Percentiles rank a stretch among this genome's conserved stretches.
Evolutionary conservation across 2,888 invertebrate species (phyloP).

Genomic region (Tolmerus cingulatus): DNA sequence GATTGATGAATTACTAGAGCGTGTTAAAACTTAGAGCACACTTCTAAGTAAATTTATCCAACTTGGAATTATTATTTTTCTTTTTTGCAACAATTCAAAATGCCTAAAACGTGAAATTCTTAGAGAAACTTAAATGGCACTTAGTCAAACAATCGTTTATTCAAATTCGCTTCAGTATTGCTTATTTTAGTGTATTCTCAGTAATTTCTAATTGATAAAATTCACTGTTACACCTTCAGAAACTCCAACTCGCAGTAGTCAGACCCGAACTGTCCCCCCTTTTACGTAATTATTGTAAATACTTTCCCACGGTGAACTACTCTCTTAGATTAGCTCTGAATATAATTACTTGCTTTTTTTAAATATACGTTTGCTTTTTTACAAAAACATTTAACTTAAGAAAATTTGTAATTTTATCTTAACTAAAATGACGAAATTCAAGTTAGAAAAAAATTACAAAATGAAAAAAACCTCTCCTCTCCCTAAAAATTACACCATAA

Average conservation of each 20-base stretch:
- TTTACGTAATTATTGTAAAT: not conserved
- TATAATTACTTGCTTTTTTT: not conserved
- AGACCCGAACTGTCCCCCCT: not conserved
- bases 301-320: not conserved
- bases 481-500: not conserved
- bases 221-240: not conserved
- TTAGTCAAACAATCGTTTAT: not conserved
- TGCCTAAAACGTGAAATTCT: not conserved
- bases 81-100: not conserved
- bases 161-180: not conserved
- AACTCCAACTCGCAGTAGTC: not conserved
- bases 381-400: not conserved
- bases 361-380: not conserved
- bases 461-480: not conserved
- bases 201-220: not conserved
- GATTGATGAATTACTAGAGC: not conserved
- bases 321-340: not conserved
- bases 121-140: not conserved
- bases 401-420: not conserved
- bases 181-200: not conserved
- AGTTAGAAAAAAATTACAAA: not conserved
- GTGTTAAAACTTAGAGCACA: not conserved
- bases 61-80: not conserved
- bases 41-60: not conserved
- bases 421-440: not conserved